These are phyloP conservation scores for Gymnoscelis rufifasciata DNA, from an alignment of 2,888 invertebrate genomes.

Conservation along the genomic window DNA sequence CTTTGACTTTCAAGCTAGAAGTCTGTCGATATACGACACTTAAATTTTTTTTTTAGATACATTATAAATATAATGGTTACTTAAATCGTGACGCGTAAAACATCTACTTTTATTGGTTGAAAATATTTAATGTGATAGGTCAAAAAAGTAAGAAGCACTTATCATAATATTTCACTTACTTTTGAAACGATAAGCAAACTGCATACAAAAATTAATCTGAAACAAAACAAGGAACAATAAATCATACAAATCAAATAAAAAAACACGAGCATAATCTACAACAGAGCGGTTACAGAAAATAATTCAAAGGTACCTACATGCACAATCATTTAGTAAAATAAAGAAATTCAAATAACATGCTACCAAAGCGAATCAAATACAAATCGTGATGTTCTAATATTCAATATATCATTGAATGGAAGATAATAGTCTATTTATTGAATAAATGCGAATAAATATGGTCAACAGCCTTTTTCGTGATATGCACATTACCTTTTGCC, in stretches of 20 bases:
- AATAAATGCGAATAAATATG: constrained; percentile 47
- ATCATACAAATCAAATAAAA: no score
- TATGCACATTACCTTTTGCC: constrained; percentile 30
- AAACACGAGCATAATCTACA: not conserved
- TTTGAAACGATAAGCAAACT: constrained; percentile 47
- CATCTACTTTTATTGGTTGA: no score
- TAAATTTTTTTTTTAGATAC: no score
- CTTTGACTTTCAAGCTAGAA: no score
- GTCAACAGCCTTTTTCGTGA: constrained; percentile 45
- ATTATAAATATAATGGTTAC: no score
- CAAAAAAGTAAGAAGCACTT: no score
- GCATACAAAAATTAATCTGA: constrained; percentile 56
- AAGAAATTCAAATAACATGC: constrained; percentile 40
- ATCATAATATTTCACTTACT: constrained; percentile 36
- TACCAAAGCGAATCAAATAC: constrained; percentile 37
- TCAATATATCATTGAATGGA: constrained; percentile 40
- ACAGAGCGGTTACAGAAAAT: no score
- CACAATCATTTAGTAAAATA: constrained; percentile 29
- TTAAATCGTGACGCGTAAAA: no score
- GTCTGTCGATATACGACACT: no score
- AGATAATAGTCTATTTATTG: constrained; percentile 16
- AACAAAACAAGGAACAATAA: constrained; percentile 47
- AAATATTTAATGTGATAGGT: no score
- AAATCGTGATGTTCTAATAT: constrained; percentile 57
- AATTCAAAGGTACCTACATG: no score